phyloP scores from a whole-genome alignment of 2,888 invertebrate genomes.

The Melinaea marsaeus region DNA sequence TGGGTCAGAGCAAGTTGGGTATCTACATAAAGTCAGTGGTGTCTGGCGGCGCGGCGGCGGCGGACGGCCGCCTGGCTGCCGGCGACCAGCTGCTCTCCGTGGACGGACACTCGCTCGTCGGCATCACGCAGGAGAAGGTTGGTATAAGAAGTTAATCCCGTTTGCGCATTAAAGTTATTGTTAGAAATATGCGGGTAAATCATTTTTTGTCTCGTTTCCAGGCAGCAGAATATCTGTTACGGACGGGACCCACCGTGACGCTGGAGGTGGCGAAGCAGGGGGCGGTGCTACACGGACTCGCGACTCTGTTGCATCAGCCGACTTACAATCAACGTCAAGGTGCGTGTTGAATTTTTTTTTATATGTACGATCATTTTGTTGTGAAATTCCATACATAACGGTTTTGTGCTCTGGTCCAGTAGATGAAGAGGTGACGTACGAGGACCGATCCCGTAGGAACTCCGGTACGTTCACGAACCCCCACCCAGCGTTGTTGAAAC shows the following conservation, averaged over 20 bases:
- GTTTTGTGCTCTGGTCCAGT: slow-evolving; percentile 15
- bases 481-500: slow-evolving; percentile 63
- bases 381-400: slow-evolving; percentile 6
- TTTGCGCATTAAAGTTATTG: not conserved
- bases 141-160: not conserved
- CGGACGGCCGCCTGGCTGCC: slow-evolving; percentile 95
- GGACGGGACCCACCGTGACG: slow-evolving; percentile 95
- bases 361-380: not conserved
- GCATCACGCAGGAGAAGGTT: slow-evolving; percentile 87
- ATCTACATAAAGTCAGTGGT: slow-evolving; percentile 99
- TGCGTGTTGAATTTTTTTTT: slow-evolving; percentile 30
- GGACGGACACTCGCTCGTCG: slow-evolving; percentile 96
- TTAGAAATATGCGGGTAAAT: too few species aligned
- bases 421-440: slow-evolving; percentile 56
- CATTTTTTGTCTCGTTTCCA: slow-evolving; percentile 50
- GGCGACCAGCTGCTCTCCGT: slow-evolving; percentile 98
- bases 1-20: slow-evolving; percentile 84
- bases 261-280: slow-evolving; percentile 98
- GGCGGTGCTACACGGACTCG: slow-evolving; percentile 97
- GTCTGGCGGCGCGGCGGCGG: slow-evolving; percentile 93
- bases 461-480: slow-evolving; percentile 69
- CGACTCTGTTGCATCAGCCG: slow-evolving; percentile 94
- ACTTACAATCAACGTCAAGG: slow-evolving; percentile 65
- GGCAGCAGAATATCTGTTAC: slow-evolving; percentile 96
- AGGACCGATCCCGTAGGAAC: slow-evolving; percentile 62